Base-by-base conservation (phyloP, 2,888 invertebrate species). In the Xylota segnis region DNA sequence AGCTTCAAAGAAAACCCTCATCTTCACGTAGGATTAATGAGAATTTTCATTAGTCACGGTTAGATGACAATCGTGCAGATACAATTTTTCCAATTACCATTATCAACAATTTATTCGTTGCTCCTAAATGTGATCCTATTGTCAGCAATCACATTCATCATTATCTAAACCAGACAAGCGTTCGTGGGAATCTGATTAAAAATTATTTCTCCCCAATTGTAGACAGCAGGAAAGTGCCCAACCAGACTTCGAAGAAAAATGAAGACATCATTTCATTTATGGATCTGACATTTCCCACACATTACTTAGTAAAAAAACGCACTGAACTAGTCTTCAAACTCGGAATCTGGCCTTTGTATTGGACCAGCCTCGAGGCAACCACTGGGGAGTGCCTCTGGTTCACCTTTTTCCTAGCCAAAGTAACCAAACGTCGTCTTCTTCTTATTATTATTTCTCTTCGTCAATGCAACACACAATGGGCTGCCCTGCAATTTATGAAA, bases 241-340 rank as follows among this genome's bases (percentile, higher is more conserved):
- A 16, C n/a, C 56, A 56, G 23, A 43, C 29, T 29, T 40, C 54
- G 5, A 47, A 18, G 9, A n/a, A 47, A 76, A 76, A 72, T 86
- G 47, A 86, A 86, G 82, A 72, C 82, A 86, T 86, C 76, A 77
- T 72, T 82, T 82, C 76, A 82, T 76, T 86, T 82, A 82, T 72
- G 56, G 54, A 14, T 77, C 82, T 82, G 86, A 86, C 86, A 86
- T 86, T 86, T 86, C 76, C 81, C 81, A 86, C 86, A 86, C 86
- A 77, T 43, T 72, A 32, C 34, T 29, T 34, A 34, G 71, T 61
- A 34, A 34, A 34, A 34, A 6, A 77, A 86, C 86, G 86, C 86
- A 86, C 76, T 52, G 54, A 59, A 77, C 71, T 59, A 86, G 75
- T 76, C 81, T 70, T 43, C 65, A 10, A n/a, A 29, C 23, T 68